phyloP scores from a whole-genome alignment of 2,888 invertebrate species.

The Calameuta filiformis region DNA sequence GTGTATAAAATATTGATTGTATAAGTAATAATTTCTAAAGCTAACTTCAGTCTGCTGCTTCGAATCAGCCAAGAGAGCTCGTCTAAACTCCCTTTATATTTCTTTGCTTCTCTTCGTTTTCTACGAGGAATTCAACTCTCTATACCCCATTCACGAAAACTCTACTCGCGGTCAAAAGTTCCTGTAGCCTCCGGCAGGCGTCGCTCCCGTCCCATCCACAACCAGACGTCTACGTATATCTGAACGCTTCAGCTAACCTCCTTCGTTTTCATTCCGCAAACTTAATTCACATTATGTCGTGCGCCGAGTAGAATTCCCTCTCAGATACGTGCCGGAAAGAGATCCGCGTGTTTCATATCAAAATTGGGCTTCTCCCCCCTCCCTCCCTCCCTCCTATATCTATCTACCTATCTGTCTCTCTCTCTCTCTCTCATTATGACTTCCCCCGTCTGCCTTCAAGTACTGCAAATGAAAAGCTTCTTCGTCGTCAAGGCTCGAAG shows the following conservation, averaged over 20 bases:
- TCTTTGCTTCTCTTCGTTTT: neutral
- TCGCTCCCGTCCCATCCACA: neutral
- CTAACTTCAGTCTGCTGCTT: neutral
- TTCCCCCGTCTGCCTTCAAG: neutral
- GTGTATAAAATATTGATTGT: neutral
- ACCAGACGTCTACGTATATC: neutral
- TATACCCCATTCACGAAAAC: neutral
- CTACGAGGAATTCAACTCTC: neutral
- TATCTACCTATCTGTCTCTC: neutral
- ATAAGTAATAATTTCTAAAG: neutral
- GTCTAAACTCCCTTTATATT: neutral
- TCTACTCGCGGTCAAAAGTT: neutral
- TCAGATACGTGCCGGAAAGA: neutral
- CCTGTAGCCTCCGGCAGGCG: neutral
- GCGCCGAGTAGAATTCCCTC: neutral
- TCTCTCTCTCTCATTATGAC: neutral
- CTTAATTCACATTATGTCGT: slow-evolving; percentile 31
- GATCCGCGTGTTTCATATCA: neutral
- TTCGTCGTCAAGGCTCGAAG: neutral
- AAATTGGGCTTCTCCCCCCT: neutral
- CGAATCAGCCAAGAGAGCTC: neutral
- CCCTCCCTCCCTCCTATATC: too few species aligned
- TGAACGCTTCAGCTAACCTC: neutral
- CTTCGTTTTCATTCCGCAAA: slow-evolving; percentile 16
- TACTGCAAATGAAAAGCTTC: neutral